Evolutionary conservation across 2,113 vertebrate species (phyloP), one percentile per base, ranked within the genome.

Genomic region (Amblyopsis rosae): DNA sequence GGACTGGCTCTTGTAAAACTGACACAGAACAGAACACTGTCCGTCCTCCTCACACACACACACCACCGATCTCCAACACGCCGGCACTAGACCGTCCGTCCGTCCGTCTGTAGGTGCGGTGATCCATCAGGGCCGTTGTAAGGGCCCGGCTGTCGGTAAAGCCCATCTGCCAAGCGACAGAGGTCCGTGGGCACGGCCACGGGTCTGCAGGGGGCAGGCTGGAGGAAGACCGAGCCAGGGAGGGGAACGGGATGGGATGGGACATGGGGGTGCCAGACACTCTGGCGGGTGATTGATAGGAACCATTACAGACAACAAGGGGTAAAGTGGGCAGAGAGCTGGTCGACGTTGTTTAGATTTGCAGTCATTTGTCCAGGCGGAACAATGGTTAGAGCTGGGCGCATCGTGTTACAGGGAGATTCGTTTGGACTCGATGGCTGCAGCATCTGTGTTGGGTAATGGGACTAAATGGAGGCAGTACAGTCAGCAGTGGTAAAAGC

Each of bases 121-220:
- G 73, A 88, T 90, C 84, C 85, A 91, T 91, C 86, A 89, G 77
- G 16, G 0, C 51, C 55, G 62, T 5, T 79, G 87, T 84, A 73
- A 77, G 72, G 72, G 85, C 80, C 72, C 59, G 69, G 86, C 85
- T 84, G 87, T 91, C 88, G 87, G 75, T 83, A 87, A 87, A 58
- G 5, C 35, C 77, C 89, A 89, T 90, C 88, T 91, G 88, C 79
- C 86, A 41, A 88, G 82, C 81, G 81, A 86, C 84, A 83, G 76
- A 16, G 81, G 76, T 86, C 76, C 82, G 71, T 63, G 87, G 89
- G 86, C 82, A 83, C 86, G 78, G 17, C 41, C 35, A 8, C 35
- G 64, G 79, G 78, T 82, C 80, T 78, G 17, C 66, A 65, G 79
- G 80, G 76, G 72, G 75, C 76, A 67, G 56, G 74, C 64, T 4